Conservation (phyloP, 2,797 vertebrate species). For the Pelobates cultripes region DNA sequence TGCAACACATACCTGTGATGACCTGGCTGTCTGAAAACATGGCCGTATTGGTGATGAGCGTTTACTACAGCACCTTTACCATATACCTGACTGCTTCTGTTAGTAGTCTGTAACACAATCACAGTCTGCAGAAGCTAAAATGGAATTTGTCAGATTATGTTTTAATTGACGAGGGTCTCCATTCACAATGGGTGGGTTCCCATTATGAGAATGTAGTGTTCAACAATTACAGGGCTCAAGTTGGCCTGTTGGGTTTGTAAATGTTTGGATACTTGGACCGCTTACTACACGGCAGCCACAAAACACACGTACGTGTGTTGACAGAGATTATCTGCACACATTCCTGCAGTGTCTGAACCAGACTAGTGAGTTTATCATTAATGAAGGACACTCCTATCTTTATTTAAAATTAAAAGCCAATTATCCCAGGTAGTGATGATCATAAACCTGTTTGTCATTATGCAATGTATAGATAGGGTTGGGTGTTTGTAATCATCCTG, state of each 20-base stretch:
- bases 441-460: not conserved
- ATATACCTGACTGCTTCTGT: too few species aligned
- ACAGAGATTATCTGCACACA: not conserved
- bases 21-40: slow-evolving; percentile 24
- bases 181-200: too few species aligned
- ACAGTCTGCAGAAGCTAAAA: too few species aligned
- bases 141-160: too few species aligned
- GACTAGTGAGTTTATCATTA: slow-evolving; percentile 32
- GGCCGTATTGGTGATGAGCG: not conserved
- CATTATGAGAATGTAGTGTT: too few species aligned
- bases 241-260: too few species aligned
- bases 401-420: slow-evolving; percentile 22
- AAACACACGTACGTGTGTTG: too few species aligned
- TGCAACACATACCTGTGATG: not conserved
- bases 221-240: too few species aligned
- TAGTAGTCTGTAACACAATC: too few species aligned
- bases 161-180: too few species aligned
- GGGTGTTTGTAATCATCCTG: not conserved
- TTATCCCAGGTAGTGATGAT: slow-evolving; percentile 11
- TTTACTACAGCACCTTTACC: not conserved
- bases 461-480: not conserved
- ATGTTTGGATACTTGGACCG: too few species aligned
- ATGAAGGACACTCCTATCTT: slow-evolving; percentile 14
- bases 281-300: too few species aligned
- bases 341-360: slow-evolving; percentile 18